Evolutionary conservation across 2,888 invertebrate species (phyloP), one percentile per base, ranked within the genome.

Genomic region (Drosophila fungiperda): DNA sequence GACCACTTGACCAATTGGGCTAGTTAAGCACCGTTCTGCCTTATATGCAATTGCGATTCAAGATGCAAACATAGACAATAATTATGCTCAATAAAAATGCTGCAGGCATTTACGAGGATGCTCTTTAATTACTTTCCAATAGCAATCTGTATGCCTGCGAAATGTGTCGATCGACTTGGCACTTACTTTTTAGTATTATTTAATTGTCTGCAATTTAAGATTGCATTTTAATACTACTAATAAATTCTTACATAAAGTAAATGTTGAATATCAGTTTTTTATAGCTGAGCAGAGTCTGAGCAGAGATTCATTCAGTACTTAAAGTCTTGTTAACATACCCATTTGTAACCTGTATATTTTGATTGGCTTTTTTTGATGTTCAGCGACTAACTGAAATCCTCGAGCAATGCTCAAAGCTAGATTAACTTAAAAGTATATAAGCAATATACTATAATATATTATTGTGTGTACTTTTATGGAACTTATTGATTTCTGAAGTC

Each of bases 401-500:
- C 20, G 1, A 45, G 45, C 12, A 7, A 12, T 45, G 20, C 42
- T 45, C 45, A 12, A 12, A 12, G 20, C 11, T 42, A 1, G 6
- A 11, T 12, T 42, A 12, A 12, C 12, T 42, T 1, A 3, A 20
- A 42, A 12, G 12, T 1, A 42, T 20, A 3, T 20, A 12, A 20
- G 3, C 42, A 20, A 20, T 45, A 12, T 29, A 29, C 5, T 29
- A 29, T 29, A 29, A 29, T 29, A 17, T 5, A 9, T 17, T 26
- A 49, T 9, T 17, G 4, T 2, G 17, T 5, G 1, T 17, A 33
- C 23, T 29, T 52, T 53, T 23, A 15, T 49, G 57, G 12, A 59
- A 68, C 62, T 63, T 69, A 77, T 77, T 67, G 77, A 78, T 77
- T 77, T 73, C n/a, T 36, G 45, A 64, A 49, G 49, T 53, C 11